A percentile compares a stretch with the other conserved stretches of the same genome.
These are phyloP conservation scores for Pithys albifrons DNA, from an alignment of 2,113 vertebrate species.

Conservation along the genomic window DNA sequence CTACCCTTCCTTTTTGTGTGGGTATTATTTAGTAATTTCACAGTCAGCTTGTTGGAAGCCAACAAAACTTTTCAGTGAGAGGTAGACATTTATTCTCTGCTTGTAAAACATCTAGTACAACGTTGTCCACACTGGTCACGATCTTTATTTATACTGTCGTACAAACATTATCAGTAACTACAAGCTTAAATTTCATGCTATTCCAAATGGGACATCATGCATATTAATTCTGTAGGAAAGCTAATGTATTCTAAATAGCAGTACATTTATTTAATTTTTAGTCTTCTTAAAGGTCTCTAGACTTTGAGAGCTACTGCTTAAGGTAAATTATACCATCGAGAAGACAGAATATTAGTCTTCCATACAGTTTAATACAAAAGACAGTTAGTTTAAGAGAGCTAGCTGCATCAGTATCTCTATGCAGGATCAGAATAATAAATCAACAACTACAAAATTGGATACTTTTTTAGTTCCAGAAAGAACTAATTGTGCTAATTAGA, in stretches of 20 bases:
- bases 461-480: background rate
- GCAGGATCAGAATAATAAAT: background rate
- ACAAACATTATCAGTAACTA: slow-evolving; percentile 1
- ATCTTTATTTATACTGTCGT: background rate
- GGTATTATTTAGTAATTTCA: background rate
- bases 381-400: background rate
- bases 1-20: background rate
- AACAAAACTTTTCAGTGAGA: background rate
- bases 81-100: background rate
- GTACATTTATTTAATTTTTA: background rate
- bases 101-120: background rate
- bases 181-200: background rate
- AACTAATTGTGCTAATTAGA: background rate
- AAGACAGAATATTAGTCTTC: background rate
- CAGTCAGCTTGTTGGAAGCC: background rate
- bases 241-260: background rate
- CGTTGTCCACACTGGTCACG: background rate
- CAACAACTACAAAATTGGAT: background rate
- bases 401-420: background rate
- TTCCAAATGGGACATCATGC: background rate
- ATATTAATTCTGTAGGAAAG: background rate
- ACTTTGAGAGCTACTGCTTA: background rate
- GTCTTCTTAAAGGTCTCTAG: background rate
- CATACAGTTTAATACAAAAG: background rate
- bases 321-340: background rate